These are phyloP conservation scores for Nudaria mundana DNA, from an alignment of 2,888 invertebrate species.

Conservation along the genomic window DNA sequence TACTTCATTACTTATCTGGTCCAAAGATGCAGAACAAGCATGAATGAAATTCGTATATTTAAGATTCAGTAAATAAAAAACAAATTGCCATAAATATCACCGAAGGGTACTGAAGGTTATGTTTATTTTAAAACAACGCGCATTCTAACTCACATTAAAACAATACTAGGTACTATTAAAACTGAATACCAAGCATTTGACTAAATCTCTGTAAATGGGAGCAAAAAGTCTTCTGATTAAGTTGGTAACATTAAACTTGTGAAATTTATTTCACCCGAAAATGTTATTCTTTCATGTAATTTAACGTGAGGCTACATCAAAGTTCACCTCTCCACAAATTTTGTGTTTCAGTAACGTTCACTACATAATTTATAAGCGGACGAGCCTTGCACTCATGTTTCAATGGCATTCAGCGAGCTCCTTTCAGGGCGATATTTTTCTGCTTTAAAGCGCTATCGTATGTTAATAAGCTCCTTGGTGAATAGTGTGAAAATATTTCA, in stretches of 20 bases:
- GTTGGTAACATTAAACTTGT: constrained; percentile 18
- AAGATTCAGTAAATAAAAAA: no score
- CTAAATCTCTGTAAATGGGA: constrained; percentile 11
- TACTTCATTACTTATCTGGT: no score
- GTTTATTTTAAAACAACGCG: no score
- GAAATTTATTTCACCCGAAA: constrained; percentile 24
- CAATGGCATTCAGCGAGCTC: constrained; percentile 46
- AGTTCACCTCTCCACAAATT: constrained; percentile 35
- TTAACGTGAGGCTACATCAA: constrained; percentile 31
- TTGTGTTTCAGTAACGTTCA: constrained; percentile 46
- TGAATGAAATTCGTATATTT: no score
- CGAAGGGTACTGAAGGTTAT: no score
- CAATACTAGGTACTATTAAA: no score
- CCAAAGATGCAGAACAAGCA: no score
- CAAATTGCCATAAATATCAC: no score
- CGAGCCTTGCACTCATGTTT: constrained; percentile 55
- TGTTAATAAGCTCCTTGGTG: constrained; percentile 59
- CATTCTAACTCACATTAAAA: no score
- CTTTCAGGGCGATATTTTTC: constrained; percentile 56
- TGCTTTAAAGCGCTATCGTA: constrained; percentile 58
- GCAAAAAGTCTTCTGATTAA: constrained; percentile 20
- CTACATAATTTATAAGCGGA: constrained; percentile 63
- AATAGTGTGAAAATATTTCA: constrained; percentile 36
- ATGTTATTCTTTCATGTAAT: constrained; percentile 27
- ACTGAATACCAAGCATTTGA: constrained; percentile 10